These are phyloP conservation scores for Zoanthus sansibaricus DNA, from an alignment of 92 coral and sea anemone genomes.

Conservation along the genomic window DNA sequence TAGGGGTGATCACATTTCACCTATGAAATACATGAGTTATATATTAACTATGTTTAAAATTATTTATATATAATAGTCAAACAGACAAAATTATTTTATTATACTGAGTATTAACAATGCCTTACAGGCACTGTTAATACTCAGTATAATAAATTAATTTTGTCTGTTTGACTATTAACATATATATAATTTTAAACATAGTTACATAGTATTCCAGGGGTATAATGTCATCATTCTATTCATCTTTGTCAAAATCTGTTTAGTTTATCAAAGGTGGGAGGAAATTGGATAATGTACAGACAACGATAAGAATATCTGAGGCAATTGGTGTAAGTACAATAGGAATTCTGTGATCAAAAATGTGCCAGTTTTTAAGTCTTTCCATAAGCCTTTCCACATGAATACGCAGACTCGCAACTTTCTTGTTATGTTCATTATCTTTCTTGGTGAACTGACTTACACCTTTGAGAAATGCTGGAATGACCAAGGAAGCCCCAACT, in stretches of 20 bases:
- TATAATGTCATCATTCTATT: too few relatives aligned
- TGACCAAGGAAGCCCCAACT: constrained; percentile 56
- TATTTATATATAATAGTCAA: too few relatives aligned
- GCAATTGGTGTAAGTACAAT: constrained; percentile 50
- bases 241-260: not conserved
- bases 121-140: too few relatives aligned
- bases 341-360: constrained; percentile 41
- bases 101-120: too few relatives aligned
- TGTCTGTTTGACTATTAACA: too few relatives aligned
- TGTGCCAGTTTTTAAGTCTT: constrained; percentile 50
- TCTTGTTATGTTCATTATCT: constrained; percentile 71
- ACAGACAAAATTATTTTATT: too few relatives aligned
- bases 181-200: too few relatives aligned
- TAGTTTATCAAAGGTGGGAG: constrained; percentile 67
- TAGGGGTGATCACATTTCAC: too few relatives aligned
- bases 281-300: constrained; percentile 60
- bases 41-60: too few relatives aligned
- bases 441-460: constrained; percentile 53
- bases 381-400: constrained; percentile 69
- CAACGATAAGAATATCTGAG: constrained; percentile 67
- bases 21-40: too few relatives aligned
- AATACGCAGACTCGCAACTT: constrained; percentile 64
- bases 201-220: too few relatives aligned
- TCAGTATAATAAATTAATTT: too few relatives aligned
- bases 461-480: constrained; percentile 48